A percentile compares a stretch with the other conserved stretches of the same genome.
Evolutionary conservation across 2,888 invertebrate species (phyloP).

Genomic region (Plagodis pulveraria): DNA sequence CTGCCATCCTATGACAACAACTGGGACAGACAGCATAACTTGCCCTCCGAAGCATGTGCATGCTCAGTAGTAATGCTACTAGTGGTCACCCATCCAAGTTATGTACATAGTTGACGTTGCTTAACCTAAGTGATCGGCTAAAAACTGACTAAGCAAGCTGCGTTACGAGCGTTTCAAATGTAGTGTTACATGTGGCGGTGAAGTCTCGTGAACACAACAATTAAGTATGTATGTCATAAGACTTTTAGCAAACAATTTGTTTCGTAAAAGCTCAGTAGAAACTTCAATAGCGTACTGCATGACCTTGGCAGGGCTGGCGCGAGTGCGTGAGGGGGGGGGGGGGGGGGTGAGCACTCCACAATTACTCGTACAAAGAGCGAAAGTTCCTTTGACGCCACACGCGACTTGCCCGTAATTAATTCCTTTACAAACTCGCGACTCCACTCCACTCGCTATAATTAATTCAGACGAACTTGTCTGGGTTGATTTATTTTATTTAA

Average conservation of each 20-base stretch:
- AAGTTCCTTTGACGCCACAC: slow-evolving; percentile 33
- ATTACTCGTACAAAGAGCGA: slow-evolving; percentile 35
- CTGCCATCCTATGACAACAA: no score
- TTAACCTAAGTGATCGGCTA: no score
- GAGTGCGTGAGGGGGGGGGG: slow-evolving; percentile 13
- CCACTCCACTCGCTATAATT: slow-evolving; percentile 31
- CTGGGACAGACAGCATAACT: no score
- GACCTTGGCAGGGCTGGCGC: slow-evolving; percentile 22
- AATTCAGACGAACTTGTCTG: slow-evolving; percentile 26
- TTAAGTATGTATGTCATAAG: no score
- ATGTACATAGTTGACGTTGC: no score
- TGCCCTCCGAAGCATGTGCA: no score
- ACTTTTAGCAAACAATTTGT: neutral
- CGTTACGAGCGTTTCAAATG: no score
- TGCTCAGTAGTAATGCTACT: no score
- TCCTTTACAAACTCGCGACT: slow-evolving; percentile 35
- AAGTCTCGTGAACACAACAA: no score
- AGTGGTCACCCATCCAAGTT: no score
- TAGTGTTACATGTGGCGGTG: no score
- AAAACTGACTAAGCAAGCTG: no score
- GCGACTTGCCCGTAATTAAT: slow-evolving; percentile 36
- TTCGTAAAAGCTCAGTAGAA: slow-evolving; percentile 1
- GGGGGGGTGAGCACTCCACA: slow-evolving; percentile 26
- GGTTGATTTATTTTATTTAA: slow-evolving; percentile 26
- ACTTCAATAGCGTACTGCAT: neutral